These are phyloP conservation scores for Corythoichthys haematopterus DNA, from an alignment of 2,113 vertebrate genomes.

Conservation along the genomic window DNA sequence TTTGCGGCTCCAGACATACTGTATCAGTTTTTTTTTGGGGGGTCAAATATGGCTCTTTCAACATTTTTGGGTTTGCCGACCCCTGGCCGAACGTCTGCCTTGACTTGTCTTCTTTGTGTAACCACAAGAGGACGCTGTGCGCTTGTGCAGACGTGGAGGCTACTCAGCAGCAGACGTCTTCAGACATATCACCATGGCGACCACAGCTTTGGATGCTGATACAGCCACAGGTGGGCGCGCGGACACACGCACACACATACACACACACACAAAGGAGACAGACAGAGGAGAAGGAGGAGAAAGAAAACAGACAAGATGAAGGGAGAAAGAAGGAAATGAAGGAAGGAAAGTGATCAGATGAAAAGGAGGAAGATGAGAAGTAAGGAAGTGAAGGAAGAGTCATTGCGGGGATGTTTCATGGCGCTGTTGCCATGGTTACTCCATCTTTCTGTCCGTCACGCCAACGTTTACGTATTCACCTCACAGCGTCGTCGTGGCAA, in stretches of 20 bases:
- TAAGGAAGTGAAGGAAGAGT: background rate
- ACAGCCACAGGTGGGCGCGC: slow-evolving; percentile 71
- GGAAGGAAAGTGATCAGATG: background rate
- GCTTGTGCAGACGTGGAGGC: slow-evolving; percentile 74
- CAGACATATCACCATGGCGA: slow-evolving; percentile 79
- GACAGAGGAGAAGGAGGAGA: background rate
- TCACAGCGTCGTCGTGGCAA: background rate
- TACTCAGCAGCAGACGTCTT: slow-evolving; percentile 70
- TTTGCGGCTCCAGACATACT: no score
- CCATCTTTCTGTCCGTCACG: background rate
- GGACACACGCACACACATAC: background rate
- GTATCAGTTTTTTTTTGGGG: no score
- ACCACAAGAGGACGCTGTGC: slow-evolving; percentile 19
- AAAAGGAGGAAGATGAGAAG: background rate
- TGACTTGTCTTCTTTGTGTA: background rate
- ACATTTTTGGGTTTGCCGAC: no score
- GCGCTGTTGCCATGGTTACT: slow-evolving; percentile 5
- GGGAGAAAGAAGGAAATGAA: slow-evolving; percentile 1
- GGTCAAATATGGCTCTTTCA: no score
- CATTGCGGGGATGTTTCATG: background rate
- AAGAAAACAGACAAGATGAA: background rate
- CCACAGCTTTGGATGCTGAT: slow-evolving; percentile 72
- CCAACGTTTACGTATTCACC: background rate
- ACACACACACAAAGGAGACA: background rate
- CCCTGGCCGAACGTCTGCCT: no score